Percentiles rank a stretch among this genome's conserved stretches.
These are phyloP conservation scores for Propithecus deckenii DNA, from an alignment of 2,797 vertebrate species.

Conservation along the genomic window DNA sequence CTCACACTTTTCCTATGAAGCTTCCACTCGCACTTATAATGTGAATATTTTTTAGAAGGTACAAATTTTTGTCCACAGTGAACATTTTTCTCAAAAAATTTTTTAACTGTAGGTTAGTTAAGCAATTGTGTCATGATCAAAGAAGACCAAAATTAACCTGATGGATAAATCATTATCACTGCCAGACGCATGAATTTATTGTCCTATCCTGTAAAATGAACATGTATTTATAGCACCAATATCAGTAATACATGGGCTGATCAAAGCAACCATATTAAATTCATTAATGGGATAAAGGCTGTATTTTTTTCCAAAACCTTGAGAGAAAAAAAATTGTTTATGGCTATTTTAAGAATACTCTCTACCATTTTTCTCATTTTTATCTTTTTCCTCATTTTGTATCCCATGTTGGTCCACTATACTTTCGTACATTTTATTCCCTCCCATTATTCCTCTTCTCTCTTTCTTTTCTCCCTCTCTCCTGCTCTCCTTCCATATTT, in stretches of 20 bases:
- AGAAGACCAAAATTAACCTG: not conserved
- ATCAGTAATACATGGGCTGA: not conserved
- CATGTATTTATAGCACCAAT: not conserved
- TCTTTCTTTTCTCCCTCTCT: not conserved
- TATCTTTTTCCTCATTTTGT: not conserved
- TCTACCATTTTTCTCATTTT: not conserved
- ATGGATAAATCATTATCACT: not conserved
- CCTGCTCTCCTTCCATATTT: not conserved
- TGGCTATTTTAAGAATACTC: not conserved
- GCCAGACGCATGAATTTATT: not conserved
- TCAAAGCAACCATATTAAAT: not conserved
- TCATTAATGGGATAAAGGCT: not conserved
- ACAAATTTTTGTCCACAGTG: not conserved
- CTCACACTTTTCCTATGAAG: constrained; percentile 25
- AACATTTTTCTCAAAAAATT: not conserved
- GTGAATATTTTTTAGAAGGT: constrained; percentile 48
- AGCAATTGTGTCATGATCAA: not conserved
- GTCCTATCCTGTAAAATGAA: not conserved
- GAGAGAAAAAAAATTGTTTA: not conserved
- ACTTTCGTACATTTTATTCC: not conserved
- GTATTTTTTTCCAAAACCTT: not conserved
- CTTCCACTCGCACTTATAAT: constrained; percentile 11
- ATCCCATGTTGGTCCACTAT: not conserved
- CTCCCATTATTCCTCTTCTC: not conserved
- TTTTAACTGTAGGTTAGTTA: constrained; percentile 9